These are phyloP conservation scores for Onthophagus taurus DNA, from an alignment of 1,140 invertebrate genomes.

Conservation along the genomic window DNA sequence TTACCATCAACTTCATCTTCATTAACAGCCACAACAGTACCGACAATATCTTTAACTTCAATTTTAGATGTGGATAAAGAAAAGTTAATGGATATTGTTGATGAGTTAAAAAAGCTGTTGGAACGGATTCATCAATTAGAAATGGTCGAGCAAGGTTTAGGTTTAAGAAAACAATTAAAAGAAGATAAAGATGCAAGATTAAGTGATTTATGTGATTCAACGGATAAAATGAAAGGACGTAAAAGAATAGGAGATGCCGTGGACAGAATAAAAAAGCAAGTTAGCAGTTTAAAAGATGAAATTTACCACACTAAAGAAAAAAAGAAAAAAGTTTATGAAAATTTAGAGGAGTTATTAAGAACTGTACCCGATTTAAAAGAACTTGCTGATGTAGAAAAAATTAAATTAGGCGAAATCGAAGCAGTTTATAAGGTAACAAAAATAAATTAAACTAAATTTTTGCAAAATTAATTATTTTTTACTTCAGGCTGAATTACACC, in stretches of 20 bases:
- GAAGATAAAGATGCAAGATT: constrained; percentile 40
- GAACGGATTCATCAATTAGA: constrained; percentile 3
- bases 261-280: constrained; percentile 39
- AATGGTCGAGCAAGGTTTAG: constrained; percentile 20
- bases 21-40: neutral
- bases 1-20: neutral
- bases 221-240: constrained; percentile 39
- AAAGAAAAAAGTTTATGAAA: constrained; percentile 1
- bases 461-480: neutral
- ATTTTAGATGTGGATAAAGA: too few relatives aligned
- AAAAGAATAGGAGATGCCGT: constrained; percentile 39
- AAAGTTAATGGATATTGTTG: neutral
- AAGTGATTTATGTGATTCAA: constrained; percentile 32
- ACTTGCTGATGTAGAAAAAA: neutral
- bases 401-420: constrained; percentile 2
- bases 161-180: constrained; percentile 39
- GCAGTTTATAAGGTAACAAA: constrained; percentile 1
- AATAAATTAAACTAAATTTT: neutral
- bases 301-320: constrained; percentile 26
- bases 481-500: constrained; percentile 18
- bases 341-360: neutral
- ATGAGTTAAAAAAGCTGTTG: constrained; percentile 3
- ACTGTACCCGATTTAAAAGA: constrained; percentile 5
- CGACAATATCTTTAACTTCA: constrained; percentile 4
- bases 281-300: constrained; percentile 35